A percentile compares a stretch with the other conserved stretches of the same genome.
These are phyloP conservation scores for Gambelia wislizenii DNA, from an alignment of 2,797 vertebrate genomes.

Conservation along the genomic window DNA sequence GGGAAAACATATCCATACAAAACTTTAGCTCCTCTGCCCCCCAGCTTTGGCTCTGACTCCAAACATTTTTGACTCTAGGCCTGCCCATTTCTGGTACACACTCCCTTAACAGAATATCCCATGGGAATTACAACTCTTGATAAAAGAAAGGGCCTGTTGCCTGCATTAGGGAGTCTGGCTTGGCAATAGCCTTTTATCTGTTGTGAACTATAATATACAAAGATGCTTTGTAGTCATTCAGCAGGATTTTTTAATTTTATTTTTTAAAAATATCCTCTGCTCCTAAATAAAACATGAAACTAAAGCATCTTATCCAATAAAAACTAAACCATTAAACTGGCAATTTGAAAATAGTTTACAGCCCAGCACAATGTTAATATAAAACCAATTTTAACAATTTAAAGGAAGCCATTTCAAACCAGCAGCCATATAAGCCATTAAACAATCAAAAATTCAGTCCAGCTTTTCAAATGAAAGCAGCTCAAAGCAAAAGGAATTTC, in stretches of 20 bases:
- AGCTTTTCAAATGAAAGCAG: neutral
- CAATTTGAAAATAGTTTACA: neutral
- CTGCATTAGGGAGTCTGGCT: neutral
- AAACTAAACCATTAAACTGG: neutral
- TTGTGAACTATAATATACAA: neutral
- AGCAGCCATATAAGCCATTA: neutral
- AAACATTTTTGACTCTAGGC: neutral
- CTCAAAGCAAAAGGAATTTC: neutral
- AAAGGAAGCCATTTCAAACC: neutral
- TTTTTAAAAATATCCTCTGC: neutral
- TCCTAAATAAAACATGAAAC: neutral
- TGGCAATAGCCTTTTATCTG: neutral
- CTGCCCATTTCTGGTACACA: neutral
- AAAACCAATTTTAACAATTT: constrained; percentile 1
- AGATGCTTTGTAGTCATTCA: neutral
- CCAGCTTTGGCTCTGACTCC: neutral
- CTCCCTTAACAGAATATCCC: neutral
- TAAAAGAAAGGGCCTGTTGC: neutral
- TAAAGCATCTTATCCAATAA: neutral
- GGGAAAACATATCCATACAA: neutral
- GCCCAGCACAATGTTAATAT: neutral
- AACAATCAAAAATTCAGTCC: neutral
- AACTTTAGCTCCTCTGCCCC: neutral
- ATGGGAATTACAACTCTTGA: neutral
- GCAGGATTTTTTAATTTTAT: neutral